Evolutionary conservation across 2,888 invertebrate genomes (phyloP).

Genomic region (Cartodere bifasciata): DNA sequence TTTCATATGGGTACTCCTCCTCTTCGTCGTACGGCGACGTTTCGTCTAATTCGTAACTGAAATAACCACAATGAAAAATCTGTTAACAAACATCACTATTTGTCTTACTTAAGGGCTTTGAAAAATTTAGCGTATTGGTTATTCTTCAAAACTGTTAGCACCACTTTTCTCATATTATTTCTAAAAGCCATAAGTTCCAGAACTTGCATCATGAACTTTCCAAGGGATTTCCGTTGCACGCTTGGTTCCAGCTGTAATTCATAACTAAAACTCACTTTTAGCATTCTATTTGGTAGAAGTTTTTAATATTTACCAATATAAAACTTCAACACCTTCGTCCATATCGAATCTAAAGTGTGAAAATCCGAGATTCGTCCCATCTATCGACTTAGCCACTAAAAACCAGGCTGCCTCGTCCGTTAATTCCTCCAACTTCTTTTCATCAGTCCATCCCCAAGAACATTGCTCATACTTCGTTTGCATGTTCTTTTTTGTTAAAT

Average conservation of each 20-base stretch:
- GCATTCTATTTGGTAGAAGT: background rate
- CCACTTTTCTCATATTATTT: constrained; percentile 66
- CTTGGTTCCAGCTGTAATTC: constrained; percentile 70
- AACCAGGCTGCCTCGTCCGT: constrained; percentile 62
- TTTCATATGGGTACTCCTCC: constrained; percentile 45
- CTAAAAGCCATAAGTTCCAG: constrained; percentile 62
- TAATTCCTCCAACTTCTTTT: constrained; percentile 61
- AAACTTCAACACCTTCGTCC: constrained; percentile 61
- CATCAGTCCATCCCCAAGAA: constrained; percentile 69
- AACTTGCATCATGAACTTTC: constrained; percentile 67
- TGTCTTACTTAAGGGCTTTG: constrained; percentile 55
- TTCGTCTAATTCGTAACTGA: constrained; percentile 51
- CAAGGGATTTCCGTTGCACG: constrained; percentile 66
- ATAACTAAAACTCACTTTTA: constrained; percentile 69
- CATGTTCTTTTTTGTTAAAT: constrained; percentile 70
- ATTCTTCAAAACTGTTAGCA: constrained; percentile 70
- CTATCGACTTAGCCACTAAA: constrained; percentile 46
- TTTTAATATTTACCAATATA: constrained; percentile 53
- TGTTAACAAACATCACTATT: constrained; percentile 2
- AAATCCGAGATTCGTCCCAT: constrained; percentile 50
- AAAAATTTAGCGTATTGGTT: constrained; percentile 68
- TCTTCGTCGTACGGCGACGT: constrained; percentile 50
- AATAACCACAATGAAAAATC: constrained; percentile 19
- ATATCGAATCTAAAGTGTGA: constrained; percentile 76
- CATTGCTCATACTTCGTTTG: constrained; percentile 61